These are phyloP conservation scores for Gobiocypris rarus DNA, from an alignment of 2,113 vertebrate species.

Conservation along the genomic window DNA sequence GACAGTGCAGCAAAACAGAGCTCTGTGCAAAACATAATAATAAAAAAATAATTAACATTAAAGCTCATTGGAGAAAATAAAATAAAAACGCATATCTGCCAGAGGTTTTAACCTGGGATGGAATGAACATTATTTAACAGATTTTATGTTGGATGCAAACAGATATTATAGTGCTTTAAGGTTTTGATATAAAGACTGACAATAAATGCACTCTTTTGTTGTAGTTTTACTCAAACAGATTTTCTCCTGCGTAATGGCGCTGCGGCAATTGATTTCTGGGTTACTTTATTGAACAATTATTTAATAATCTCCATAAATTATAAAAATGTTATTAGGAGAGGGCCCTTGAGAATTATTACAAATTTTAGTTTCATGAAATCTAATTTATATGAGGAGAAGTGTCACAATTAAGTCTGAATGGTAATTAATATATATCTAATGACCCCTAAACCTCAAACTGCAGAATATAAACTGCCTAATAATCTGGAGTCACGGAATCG, in stretches of 20 bases:
- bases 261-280: not conserved
- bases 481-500: not conserved
- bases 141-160: not conserved
- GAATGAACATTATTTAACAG: not conserved
- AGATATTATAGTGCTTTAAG: not conserved
- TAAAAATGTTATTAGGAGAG: not conserved
- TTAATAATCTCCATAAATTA: not conserved
- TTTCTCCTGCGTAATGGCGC: not conserved
- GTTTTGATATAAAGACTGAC: not conserved
- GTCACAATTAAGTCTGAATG: not conserved
- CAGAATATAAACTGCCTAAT: not conserved
- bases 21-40: not conserved
- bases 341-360: not conserved
- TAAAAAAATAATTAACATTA: not conserved
- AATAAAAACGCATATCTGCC: not conserved
- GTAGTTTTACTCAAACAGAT: not conserved
- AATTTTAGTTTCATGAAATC: not conserved
- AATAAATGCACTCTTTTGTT: not conserved
- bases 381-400: not conserved
- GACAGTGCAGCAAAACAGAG: slow-evolving; percentile 35
- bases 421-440: not conserved
- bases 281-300: not conserved
- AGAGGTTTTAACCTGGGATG: not conserved
- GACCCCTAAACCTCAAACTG: not conserved
- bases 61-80: slow-evolving; percentile 1